Base-by-base conservation (phyloP, 1,140 invertebrate genomes). In the Aphidius gifuensis region DNA sequence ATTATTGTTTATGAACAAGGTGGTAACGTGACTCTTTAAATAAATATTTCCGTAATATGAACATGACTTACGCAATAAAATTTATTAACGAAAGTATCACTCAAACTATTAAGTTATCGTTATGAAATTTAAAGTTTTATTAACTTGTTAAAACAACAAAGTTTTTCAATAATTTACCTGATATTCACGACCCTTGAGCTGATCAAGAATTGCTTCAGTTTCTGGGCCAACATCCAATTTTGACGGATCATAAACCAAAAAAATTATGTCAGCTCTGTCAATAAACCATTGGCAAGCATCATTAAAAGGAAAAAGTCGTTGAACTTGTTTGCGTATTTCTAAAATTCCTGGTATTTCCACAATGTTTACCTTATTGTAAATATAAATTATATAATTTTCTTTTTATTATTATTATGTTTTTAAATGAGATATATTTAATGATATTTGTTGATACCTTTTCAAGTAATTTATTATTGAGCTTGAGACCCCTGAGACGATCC, bases 251-350 rank as follows among this genome's bases (percentile, higher is more conserved):
- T 97, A 97, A 5, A 97, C 90, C 50, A 97, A 84, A 78, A 97
- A 96, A 75, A 97, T 96, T 60, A 96, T 90, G 78, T 97, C 94
- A 9, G 94, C 94, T 64, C 94, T 86, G 77, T 97, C 94, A 71
- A 97, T 96, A 74, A 92, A 97, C 95, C 95, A 98, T 78, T 97
- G 94, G 73, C 93, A 95, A 32, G 93, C 94, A 71, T 97, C 94
- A 72, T 96, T 96, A 78, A 96, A 96, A 48, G 94, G 92, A 77
- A 97, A 97, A 44, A 94, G 85, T 50, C 94, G 86, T 62, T 96
- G 94, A 16, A 95, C 91, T 83, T 94, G 92, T 78, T 96, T 95
- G 60, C 92, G 85, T 66, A 96, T 93, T 84, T 97, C 95, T 65
- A 97, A 81, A 70, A 97, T 95, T 61, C 95, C 95, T 57, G 95